These are phyloP conservation scores for Dicycla oo DNA, from an alignment of 2,888 invertebrate genomes.

Conservation along the genomic window DNA sequence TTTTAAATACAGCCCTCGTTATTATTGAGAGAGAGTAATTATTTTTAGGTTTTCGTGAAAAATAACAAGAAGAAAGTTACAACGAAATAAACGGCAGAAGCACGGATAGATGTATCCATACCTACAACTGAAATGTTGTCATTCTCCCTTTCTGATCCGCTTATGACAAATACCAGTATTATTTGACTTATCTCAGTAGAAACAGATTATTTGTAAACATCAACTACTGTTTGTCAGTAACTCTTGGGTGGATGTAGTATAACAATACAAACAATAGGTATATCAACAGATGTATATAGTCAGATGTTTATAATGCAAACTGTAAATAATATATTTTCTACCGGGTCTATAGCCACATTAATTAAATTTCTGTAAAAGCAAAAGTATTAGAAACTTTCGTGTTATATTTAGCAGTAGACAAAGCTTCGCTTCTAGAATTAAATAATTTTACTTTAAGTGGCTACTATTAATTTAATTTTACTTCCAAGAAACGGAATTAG, in stretches of 20 bases:
- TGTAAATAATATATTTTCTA: not conserved
- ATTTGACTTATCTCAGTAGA: slow-evolving; percentile 45
- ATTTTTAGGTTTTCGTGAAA: slow-evolving; percentile 4
- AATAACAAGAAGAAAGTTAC: slow-evolving; percentile 1
- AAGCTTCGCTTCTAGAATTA: slow-evolving; percentile 36
- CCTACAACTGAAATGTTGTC: slow-evolving; percentile 22
- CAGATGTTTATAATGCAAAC: no score
- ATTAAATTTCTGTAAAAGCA: not conserved
- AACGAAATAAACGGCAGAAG: slow-evolving; percentile 18
- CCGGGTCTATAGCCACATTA: not conserved
- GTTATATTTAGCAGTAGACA: slow-evolving; percentile 24
- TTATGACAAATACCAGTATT: slow-evolving; percentile 55
- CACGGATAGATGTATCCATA: not conserved
- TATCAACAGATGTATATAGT: not conserved
- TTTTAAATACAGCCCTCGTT: slow-evolving; percentile 14
- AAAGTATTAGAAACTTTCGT: not conserved
- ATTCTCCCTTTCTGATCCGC: slow-evolving; percentile 40
- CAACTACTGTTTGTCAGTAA: slow-evolving; percentile 10
- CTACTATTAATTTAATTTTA: slow-evolving; percentile 39
- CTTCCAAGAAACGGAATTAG: slow-evolving; percentile 38
- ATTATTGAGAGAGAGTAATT: not conserved
- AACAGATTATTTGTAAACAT: slow-evolving; percentile 43
- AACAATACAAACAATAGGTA: slow-evolving; percentile 2
- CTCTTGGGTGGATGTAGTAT: not conserved
- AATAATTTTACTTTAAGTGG: slow-evolving; percentile 32